A percentile compares a stretch with the other conserved stretches of the same genome.
Evolutionary conservation across 2,797 vertebrate species (phyloP).

Genomic region (Tympanoctomys barrerae): DNA sequence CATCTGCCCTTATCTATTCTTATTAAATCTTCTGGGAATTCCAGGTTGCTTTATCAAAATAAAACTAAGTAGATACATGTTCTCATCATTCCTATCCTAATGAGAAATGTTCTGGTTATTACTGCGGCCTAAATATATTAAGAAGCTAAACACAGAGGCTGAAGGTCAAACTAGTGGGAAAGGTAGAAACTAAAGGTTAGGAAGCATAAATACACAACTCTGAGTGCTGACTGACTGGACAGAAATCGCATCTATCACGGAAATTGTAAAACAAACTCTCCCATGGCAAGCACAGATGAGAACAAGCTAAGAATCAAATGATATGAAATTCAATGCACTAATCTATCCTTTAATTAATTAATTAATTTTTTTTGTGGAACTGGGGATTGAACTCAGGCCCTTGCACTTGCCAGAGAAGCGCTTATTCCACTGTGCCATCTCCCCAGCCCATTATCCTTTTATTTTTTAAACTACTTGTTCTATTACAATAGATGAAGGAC

Average conservation of each 20-base stretch:
- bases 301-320: conserved; percentile 28
- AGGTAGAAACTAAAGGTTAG: conserved; percentile 10
- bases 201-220: not conserved
- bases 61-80: conserved; percentile 42
- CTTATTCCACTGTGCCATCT: no score
- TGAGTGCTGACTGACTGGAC: conserved; percentile 8
- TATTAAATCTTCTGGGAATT: conserved; percentile 67
- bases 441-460: not conserved
- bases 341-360: not conserved
- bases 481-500: not conserved
- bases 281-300: not conserved
- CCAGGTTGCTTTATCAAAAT: conserved; percentile 56
- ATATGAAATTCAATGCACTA: not conserved
- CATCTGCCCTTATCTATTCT: conserved; percentile 43
- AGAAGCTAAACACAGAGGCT: conserved; percentile 42
- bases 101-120: conserved; percentile 55
- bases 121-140: conserved; percentile 63
- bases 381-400: no score
- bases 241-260: not conserved
- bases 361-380: no score
- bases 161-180: not conserved
- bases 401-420: no score
- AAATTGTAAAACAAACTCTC: conserved; percentile 24
- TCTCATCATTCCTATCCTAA: conserved; percentile 51
- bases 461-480: conserved; percentile 36